Evolutionary conservation across 2,797 vertebrate genomes (phyloP).

Genomic region (Bradypodion ventrale): DNA sequence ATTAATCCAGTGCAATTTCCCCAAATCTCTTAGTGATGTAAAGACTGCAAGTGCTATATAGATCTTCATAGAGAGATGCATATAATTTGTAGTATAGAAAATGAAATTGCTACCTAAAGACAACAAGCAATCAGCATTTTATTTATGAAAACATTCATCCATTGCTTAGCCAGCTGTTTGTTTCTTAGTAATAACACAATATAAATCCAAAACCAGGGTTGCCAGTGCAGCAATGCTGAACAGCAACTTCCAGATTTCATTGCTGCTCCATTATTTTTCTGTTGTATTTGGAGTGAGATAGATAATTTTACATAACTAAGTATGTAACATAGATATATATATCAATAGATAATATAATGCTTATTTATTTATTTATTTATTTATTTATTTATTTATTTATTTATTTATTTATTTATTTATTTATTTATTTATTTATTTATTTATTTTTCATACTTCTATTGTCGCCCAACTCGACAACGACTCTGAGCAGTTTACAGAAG

Average conservation of each 20-base stretch:
- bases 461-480: too few species aligned
- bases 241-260: neutral
- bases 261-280: neutral
- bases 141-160: slow-evolving; percentile 10
- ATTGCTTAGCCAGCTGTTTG: neutral
- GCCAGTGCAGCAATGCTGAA: neutral
- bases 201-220: neutral
- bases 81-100: neutral
- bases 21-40: neutral
- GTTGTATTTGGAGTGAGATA: neutral
- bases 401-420: too few species aligned
- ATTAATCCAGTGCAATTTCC: neutral
- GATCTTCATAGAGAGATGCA: neutral
- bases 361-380: too few species aligned
- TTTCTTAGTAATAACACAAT: slow-evolving; percentile 6
- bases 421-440: too few species aligned
- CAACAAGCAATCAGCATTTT: neutral
- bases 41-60: neutral
- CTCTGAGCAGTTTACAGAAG: too few species aligned
- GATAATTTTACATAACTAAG: neutral
- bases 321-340: too few species aligned
- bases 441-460: too few species aligned
- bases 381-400: too few species aligned
- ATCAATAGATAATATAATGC: too few species aligned
- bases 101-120: neutral